Evolutionary conservation across 2,113 vertebrate genomes (phyloP), one percentile per base, ranked within the genome.

Genomic region (Ciconia stormi): DNA sequence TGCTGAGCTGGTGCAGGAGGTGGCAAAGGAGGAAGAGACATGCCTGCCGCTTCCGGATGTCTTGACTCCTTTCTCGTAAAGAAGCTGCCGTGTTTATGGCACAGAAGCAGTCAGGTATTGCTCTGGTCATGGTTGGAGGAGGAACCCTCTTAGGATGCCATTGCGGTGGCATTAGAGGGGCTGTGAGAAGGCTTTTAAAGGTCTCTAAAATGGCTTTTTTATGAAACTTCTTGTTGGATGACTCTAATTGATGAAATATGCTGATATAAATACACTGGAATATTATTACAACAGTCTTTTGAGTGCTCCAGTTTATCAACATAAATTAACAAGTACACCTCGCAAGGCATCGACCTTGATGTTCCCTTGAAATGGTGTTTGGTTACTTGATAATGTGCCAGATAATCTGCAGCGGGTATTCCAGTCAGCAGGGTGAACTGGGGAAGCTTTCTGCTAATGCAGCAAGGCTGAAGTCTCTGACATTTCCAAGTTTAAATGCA

Each of bases 291-390:
- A 20, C 62, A 86, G 73, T 72, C 89, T 66, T 91, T 50, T 59
- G 70, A 94, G 52, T 32, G 10, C 85, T 92, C 40, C 55, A 15
- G 86, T 92, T 96, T 84, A 96, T 93, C 83, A 91, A 74, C 95
- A 92, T 88, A 82, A 97, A 94, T 97, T 94, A 97, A 69, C 32
- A 15, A 88, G 93, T 32, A 13, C 59, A 79, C 77, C 81, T 89
- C 22, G 0, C 71, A 12, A 69, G 58, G 50, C 74, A 62, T 10
- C 4, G 40, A 77, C 95, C 95, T 96, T 95, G 95, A 58, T 85
- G 88, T 82, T 95, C 38, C 94, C 95, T 96, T 93, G 82, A 84
- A 32, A 11, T 77, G 91, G 73, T 84, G 93, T 84, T 96, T 90
- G 84, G 95, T 89, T 94, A 18, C 74, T 93, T 62, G 77, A 66